Evolutionary conservation across 2,113 vertebrate genomes (phyloP).

Genomic region (Rhabdornis inornatus): DNA sequence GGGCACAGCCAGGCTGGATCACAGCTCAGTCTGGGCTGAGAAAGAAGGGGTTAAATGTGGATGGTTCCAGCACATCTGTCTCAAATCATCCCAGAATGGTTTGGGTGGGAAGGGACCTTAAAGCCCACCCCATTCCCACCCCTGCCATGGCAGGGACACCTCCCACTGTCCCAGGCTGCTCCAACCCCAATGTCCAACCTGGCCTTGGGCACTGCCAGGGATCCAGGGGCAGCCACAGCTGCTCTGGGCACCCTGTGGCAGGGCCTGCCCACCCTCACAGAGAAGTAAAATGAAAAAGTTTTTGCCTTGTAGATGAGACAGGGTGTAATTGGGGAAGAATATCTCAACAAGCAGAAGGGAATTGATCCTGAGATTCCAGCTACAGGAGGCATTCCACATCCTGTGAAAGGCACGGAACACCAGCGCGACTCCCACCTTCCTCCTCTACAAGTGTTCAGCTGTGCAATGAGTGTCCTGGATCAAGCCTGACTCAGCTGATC

Average conservation of each 20-base stretch:
- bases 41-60: background rate
- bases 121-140: accelerated
- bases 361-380: accelerated
- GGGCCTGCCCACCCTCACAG: accelerated
- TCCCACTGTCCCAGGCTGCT: background rate
- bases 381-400: background rate
- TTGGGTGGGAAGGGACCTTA: background rate
- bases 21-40: background rate
- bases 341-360: background rate
- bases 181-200: accelerated
- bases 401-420: background rate
- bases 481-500: background rate
- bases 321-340: accelerated
- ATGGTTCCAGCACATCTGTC: background rate
- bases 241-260: background rate
- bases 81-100: background rate
- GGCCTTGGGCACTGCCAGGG: background rate
- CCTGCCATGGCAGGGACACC: background rate
- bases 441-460: background rate
- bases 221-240: background rate
- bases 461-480: background rate
- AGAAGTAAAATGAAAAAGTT: accelerated
- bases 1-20: background rate
- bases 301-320: background rate
- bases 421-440: background rate